Percentiles rank a stretch among this genome's conserved stretches.
Conservation (phyloP, 1,140 invertebrate genomes). For the Drosophila bocki region DNA sequence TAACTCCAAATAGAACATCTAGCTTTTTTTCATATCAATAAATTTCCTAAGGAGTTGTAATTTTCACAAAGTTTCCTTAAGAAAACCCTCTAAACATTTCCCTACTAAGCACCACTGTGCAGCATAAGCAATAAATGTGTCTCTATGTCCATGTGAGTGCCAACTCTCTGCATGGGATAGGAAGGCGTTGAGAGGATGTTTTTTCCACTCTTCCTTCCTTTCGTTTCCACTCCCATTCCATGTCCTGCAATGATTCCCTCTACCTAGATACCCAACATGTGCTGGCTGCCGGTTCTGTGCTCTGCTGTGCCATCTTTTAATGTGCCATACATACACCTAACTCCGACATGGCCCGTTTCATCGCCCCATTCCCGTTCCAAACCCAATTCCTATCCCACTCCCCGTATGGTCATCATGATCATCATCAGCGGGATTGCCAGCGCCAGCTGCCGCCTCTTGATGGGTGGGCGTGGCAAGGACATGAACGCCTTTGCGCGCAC, state of each 20-base stretch:
- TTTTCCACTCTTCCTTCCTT: slow-evolving; percentile 24
- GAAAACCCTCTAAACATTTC: background rate
- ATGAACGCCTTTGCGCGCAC: slow-evolving; percentile 59
- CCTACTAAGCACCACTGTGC: slow-evolving; percentile 31
- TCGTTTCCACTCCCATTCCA: background rate
- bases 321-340: slow-evolving; percentile 69
- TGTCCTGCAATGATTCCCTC: slow-evolving; percentile 13
- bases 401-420: slow-evolving; percentile 43
- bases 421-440: slow-evolving; percentile 39
- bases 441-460: slow-evolving; percentile 54
- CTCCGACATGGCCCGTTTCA: slow-evolving; percentile 38
- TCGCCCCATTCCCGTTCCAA: slow-evolving; percentile 8
- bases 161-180: slow-evolving; percentile 55
- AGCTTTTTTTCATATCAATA: too few relatives aligned
- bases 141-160: slow-evolving; percentile 46
- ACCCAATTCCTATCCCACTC: slow-evolving; percentile 7
- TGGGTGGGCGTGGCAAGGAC: slow-evolving; percentile 59
- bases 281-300: slow-evolving; percentile 45
- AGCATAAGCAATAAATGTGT: slow-evolving; percentile 62
- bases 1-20: too few relatives aligned
- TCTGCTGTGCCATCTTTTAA: slow-evolving; percentile 63
- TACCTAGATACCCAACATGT: slow-evolving; percentile 61
- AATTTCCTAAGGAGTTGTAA: background rate
- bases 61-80: background rate
- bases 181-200: slow-evolving; percentile 60